Evolutionary conservation across 2,113 vertebrate genomes (phyloP).

Genomic region (Macrotis lagotis): DNA sequence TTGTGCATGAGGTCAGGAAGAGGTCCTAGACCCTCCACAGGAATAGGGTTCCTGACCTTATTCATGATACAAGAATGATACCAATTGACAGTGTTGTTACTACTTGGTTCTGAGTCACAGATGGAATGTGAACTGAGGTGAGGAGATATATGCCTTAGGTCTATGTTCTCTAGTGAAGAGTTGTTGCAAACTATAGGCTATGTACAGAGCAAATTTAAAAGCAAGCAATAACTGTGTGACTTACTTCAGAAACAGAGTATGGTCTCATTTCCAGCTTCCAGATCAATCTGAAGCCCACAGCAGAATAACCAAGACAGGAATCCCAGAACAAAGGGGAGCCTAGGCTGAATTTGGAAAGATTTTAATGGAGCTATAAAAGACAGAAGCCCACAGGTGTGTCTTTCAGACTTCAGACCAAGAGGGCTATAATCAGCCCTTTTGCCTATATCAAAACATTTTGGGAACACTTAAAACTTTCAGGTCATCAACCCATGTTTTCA

Average conservation of each 20-base stretch:
- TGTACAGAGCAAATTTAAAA: background rate
- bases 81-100: background rate
- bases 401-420: background rate
- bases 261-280: background rate
- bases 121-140: background rate
- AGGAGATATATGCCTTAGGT: background rate
- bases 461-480: background rate
- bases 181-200: background rate
- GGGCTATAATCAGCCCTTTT: background rate
- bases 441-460: background rate
- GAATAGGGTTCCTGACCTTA: background rate
- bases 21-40: background rate
- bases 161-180: background rate
- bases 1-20: background rate
- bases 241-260: background rate
- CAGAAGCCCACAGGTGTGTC: background rate
- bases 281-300: background rate
- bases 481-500: background rate
- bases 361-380: background rate
- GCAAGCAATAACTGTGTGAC: background rate
- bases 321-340: background rate
- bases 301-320: background rate
- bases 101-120: background rate
- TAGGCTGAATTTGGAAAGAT: background rate
- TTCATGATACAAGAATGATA: background rate